Evolutionary conservation across 2,113 vertebrate species (phyloP), one percentile per base, ranked within the genome.

Genomic region (Gadus macrocephalus): DNA sequence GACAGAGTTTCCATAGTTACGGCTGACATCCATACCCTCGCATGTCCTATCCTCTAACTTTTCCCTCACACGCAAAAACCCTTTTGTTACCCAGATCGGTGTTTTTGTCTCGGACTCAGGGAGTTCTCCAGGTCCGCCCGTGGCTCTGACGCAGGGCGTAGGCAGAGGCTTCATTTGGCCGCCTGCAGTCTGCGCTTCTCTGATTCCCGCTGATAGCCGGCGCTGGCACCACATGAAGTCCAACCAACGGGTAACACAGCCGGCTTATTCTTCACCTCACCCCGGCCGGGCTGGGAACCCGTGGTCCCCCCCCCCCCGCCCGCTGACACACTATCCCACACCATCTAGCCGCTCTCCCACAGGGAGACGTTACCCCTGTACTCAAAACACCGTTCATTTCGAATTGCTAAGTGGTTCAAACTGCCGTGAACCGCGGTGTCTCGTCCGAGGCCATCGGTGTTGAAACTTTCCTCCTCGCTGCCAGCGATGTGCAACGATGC

Each of bases 131-230:
- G 31, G 70, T 74, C 66, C 66, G 77, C 62, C 72, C 69, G 67
- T 80, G 88, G 79, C 79, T 38, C 80, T 80, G 53, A 83, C 85
- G 81, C 75, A 70, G 77, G 16, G 67, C 16, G 14, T 76, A 86
- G 83, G 82, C 78, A 75, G 78, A 71, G 78, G 69, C 79, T 55
- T 67, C 60, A 72, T 87, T 85, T 87, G 86, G 86, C 85, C 78
- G 66, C 76, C 49, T 49, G 42, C 42, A 55, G 72, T 65, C 64
- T 72, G 68, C 83, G 85, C 42, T 86, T 88, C 87, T 81, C 78
- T 70, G 70, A 83, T 82, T 72, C 80, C 70, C 38, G 76, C 75
- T 81, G 83, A 88, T 83, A 73, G 61, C 77, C 27, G 68, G 70
- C 55, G 55, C 78, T 83, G 81, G 83, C 78, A 76, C 75, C 64